Evolutionary conservation across 2,888 invertebrate species (phyloP).

Genomic region (Dasysyrphus tricinctus): DNA sequence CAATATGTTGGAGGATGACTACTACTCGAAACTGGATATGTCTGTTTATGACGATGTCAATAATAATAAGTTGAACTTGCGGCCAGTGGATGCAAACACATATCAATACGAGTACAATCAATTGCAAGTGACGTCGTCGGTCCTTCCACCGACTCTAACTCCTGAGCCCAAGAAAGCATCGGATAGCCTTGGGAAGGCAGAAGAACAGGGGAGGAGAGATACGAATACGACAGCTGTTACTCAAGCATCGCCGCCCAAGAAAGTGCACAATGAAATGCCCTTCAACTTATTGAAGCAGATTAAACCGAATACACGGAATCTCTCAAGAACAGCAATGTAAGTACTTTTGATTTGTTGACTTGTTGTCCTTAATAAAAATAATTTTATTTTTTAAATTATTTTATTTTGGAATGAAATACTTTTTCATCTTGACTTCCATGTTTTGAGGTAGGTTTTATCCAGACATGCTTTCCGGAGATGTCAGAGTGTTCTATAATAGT

Average conservation of each 20-base stretch:
- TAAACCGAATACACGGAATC: constrained; percentile 49
- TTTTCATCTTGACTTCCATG: too few species aligned
- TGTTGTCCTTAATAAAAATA: background rate
- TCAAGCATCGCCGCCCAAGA: constrained; percentile 40
- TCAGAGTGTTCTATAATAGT: too few species aligned
- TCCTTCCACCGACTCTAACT: constrained; percentile 52
- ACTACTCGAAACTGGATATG: constrained; percentile 82
- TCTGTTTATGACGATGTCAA: constrained; percentile 83
- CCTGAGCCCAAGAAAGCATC: constrained; percentile 24
- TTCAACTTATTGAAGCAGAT: constrained; percentile 39
- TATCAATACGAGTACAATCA: constrained; percentile 78
- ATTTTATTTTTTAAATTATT: background rate
- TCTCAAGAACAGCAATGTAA: constrained; percentile 49
- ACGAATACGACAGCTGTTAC: constrained; percentile 33
- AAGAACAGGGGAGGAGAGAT: constrained; percentile 11
- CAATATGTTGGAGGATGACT: constrained; percentile 77
- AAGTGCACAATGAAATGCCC: constrained; percentile 42
- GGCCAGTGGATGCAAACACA: constrained; percentile 80
- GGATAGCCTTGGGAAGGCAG: constrained; percentile 75
- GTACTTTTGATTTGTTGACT: constrained; percentile 38
- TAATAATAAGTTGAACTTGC: constrained; percentile 83
- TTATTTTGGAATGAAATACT: too few species aligned
- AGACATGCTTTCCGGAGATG: too few species aligned
- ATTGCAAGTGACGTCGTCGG: constrained; percentile 54
- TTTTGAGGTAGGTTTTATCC: too few species aligned